Evolutionary conservation across 2,888 invertebrate species (phyloP).

Genomic region (Hirtodrosophila trivittata): DNA sequence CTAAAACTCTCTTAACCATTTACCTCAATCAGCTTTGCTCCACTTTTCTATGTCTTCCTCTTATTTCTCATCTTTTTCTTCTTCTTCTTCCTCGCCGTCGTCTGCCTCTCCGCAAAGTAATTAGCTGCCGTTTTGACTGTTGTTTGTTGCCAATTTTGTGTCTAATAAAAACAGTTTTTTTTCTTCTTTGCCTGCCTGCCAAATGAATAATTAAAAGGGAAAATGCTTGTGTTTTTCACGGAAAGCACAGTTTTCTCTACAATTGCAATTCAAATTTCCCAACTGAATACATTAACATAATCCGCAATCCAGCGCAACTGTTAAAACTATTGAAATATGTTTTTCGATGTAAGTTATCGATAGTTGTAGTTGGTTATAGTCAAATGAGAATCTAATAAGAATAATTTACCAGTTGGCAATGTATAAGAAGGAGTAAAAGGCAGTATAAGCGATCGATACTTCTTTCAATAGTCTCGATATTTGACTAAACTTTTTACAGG

Average conservation of each 20-base stretch:
- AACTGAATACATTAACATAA: no score
- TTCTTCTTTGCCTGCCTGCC: neutral
- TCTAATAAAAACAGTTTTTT: no score
- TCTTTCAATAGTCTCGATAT: no score
- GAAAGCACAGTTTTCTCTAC: neutral
- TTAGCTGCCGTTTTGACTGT: slow-evolving; percentile 37
- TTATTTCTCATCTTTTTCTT: slow-evolving; percentile 24
- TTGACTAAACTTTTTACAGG: neutral
- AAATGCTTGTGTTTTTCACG: neutral
- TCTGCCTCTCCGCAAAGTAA: slow-evolving; percentile 20
- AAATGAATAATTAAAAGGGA: neutral
- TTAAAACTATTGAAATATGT: no score
- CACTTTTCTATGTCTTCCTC: slow-evolving; percentile 13
- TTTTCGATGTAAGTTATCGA: no score
- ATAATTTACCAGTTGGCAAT: no score
- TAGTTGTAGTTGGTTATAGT: no score
- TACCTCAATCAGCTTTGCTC: slow-evolving; percentile 51
- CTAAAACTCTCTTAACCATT: slow-evolving; percentile 11
- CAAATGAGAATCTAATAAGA: no score
- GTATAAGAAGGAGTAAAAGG: no score
- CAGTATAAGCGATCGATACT: no score
- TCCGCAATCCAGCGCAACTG: no score
- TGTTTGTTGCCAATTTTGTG: slow-evolving; percentile 38
- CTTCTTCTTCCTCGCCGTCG: neutral
- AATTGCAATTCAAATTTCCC: neutral